A percentile compares a stretch with the other conserved stretches of the same genome.
Evolutionary conservation across 2,888 invertebrate genomes (phyloP).

Genomic region (Ectemnius lituratus): DNA sequence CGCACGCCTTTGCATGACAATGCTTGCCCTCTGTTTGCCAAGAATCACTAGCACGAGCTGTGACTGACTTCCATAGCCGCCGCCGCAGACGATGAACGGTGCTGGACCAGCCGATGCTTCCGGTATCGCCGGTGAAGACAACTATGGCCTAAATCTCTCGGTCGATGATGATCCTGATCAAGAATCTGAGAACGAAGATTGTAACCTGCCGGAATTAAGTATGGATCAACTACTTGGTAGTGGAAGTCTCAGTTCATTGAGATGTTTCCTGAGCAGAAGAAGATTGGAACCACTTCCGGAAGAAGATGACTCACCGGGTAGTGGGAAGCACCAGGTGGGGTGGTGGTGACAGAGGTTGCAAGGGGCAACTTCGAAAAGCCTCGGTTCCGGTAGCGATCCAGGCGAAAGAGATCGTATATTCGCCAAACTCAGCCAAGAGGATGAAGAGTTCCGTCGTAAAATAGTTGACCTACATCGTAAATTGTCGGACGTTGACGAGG

Average conservation of each 20-base stretch:
- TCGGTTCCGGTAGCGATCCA: conserved; percentile 44
- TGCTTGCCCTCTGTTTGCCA: conserved; percentile 77
- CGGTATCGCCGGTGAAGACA: conserved; percentile 65
- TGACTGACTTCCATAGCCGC: conserved; percentile 76
- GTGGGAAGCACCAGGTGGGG: conserved; percentile 73
- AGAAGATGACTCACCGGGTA: conserved; percentile 84
- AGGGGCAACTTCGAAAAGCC: conserved; percentile 63
- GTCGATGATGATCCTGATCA: conserved; percentile 86
- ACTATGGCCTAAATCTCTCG: conserved; percentile 69
- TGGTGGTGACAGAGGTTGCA: conserved; percentile 78
- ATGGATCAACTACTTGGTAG: conserved; percentile 74
- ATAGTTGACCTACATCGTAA: conserved; percentile 74
- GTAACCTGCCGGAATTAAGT: conserved; percentile 69
- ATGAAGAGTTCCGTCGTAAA: conserved; percentile 74
- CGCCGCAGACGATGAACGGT: conserved; percentile 62
- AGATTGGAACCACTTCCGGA: conserved; percentile 90
- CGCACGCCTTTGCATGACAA: conserved; percentile 76
- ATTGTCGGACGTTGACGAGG: conserved; percentile 64
- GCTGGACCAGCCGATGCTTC: conserved; percentile 49
- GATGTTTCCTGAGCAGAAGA: conserved; percentile 81
- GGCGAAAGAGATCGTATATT: conserved; percentile 68
- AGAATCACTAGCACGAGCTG: conserved; percentile 76
- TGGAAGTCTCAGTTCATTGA: conserved; percentile 69
- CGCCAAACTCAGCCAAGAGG: conserved; percentile 70
- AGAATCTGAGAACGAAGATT: conserved; percentile 69